Percentiles rank a stretch among this genome's conserved stretches.
These are phyloP conservation scores for Cladopsammia gracilis DNA, from an alignment of 64 coral and sea anemone genomes.

Conservation along the genomic window DNA sequence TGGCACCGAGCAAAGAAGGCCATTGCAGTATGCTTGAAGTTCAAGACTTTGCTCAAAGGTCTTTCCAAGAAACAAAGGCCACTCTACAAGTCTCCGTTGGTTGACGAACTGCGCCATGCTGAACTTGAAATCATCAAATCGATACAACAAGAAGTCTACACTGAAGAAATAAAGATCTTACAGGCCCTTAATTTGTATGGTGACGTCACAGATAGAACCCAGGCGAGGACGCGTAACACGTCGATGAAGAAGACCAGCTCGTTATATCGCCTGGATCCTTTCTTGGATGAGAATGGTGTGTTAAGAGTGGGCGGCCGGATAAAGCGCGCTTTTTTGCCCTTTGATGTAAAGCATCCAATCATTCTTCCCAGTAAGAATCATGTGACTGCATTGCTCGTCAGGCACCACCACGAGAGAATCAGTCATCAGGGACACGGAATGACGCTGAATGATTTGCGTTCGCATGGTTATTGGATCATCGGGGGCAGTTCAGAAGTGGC, in stretches of 20 bases:
- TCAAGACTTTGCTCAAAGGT: neutral
- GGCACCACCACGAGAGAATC: constrained; percentile 16
- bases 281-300: constrained; percentile 7
- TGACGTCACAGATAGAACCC: constrained; percentile 7
- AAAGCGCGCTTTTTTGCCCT: neutral
- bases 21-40: constrained; percentile 27
- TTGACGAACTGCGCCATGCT: constrained; percentile 30
- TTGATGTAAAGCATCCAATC: constrained; percentile 8
- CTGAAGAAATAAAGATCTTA: neutral
- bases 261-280: constrained; percentile 43
- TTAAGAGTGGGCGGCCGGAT: constrained; percentile 47
- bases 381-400: neutral
- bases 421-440: neutral
- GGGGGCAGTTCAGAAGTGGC: neutral
- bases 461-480: constrained; percentile 1
- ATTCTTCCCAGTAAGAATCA: constrained; percentile 8
- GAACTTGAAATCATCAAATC: neutral
- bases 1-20: constrained; percentile 60
- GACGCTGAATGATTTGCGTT: neutral
- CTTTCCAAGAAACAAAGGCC: neutral
- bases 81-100: neutral
- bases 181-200: neutral
- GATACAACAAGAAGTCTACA: neutral
- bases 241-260: constrained; percentile 52
- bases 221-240: neutral